Conservation (phyloP, 2,113 vertebrate species). For the Microcebus lehilahytsara region DNA sequence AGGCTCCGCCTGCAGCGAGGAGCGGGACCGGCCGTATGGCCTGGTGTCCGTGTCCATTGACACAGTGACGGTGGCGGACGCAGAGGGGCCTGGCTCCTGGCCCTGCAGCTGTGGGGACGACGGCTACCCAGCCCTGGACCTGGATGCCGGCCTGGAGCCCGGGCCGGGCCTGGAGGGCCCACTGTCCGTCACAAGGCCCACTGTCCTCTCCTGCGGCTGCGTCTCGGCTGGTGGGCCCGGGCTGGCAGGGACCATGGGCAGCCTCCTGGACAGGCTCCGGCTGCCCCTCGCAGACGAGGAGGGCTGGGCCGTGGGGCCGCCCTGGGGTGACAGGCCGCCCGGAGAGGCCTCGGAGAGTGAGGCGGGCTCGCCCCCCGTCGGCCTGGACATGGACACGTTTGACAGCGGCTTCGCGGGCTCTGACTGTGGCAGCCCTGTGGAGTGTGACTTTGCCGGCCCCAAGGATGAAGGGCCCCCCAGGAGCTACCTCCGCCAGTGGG, state of each 20-base stretch:
- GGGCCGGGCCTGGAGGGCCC: neutral
- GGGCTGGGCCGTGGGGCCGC: conserved; percentile 76
- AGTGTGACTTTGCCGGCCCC: conserved; percentile 81
- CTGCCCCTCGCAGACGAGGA: conserved; percentile 26
- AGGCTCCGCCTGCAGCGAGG: conserved; percentile 57
- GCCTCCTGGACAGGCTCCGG: conserved; percentile 75
- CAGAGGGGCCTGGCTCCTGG: conserved; percentile 72
- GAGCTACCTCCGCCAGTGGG: conserved; percentile 96
- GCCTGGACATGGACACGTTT: conserved; percentile 93
- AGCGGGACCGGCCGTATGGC: conserved; percentile 79
- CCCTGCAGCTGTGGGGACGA: conserved; percentile 71
- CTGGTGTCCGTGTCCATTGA: conserved; percentile 92
- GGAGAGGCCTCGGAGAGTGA: conserved; percentile 74
- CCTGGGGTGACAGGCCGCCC: conserved; percentile 70
- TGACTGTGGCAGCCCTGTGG: conserved; percentile 89
- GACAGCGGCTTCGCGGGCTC: conserved; percentile 95
- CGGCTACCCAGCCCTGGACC: conserved; percentile 78
- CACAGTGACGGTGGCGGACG: conserved; percentile 88
- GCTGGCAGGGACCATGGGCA: conserved; percentile 2
- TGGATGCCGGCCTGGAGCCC: conserved; percentile 47
- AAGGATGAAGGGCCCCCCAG: conserved; percentile 82
- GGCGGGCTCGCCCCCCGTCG: conserved; percentile 85
- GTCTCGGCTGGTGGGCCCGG: conserved; percentile 56
- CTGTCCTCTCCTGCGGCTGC: conserved; percentile 70
- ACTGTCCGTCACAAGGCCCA: conserved; percentile 5